Evolutionary conservation across 1,140 invertebrate genomes (phyloP).

Genomic region (Sarcophaga peregrina): DNA sequence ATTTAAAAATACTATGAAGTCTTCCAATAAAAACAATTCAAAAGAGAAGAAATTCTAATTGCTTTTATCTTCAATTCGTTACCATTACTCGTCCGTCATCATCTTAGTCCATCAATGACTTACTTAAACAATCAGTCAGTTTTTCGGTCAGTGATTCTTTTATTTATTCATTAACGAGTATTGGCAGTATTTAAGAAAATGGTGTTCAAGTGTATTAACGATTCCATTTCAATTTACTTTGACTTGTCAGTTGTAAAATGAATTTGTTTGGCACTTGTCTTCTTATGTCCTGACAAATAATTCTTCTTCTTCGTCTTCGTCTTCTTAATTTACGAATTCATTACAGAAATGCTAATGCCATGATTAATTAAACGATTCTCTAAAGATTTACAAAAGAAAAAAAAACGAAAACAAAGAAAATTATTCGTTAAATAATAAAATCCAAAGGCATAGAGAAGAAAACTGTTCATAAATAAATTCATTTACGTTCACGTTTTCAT

Average conservation of each 20-base stretch:
- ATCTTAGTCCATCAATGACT: too few relatives aligned
- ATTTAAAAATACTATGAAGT: too few relatives aligned
- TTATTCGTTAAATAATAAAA: background rate
- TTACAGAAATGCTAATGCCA: background rate
- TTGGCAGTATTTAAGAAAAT: background rate
- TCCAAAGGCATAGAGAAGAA: background rate
- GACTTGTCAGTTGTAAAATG: background rate
- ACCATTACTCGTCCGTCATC: too few relatives aligned
- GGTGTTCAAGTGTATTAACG: slow-evolving; percentile 10
- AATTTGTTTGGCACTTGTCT: background rate
- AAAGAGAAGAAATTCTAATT: too few relatives aligned
- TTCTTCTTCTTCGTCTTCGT: too few relatives aligned
- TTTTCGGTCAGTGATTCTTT: too few relatives aligned
- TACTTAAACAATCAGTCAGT: too few relatives aligned
- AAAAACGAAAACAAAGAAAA: background rate
- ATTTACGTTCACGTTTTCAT: background rate
- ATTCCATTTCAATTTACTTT: background rate
- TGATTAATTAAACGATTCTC: slow-evolving; percentile 13
- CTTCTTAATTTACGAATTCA: too few relatives aligned
- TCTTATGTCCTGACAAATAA: background rate
- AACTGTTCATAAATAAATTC: background rate
- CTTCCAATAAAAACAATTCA: too few relatives aligned
- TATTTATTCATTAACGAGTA: too few relatives aligned
- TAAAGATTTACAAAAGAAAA: background rate
- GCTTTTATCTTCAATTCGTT: too few relatives aligned